These are phyloP conservation scores for Acomys russatus DNA, from an alignment of 2,797 vertebrate genomes.

Conservation along the genomic window DNA sequence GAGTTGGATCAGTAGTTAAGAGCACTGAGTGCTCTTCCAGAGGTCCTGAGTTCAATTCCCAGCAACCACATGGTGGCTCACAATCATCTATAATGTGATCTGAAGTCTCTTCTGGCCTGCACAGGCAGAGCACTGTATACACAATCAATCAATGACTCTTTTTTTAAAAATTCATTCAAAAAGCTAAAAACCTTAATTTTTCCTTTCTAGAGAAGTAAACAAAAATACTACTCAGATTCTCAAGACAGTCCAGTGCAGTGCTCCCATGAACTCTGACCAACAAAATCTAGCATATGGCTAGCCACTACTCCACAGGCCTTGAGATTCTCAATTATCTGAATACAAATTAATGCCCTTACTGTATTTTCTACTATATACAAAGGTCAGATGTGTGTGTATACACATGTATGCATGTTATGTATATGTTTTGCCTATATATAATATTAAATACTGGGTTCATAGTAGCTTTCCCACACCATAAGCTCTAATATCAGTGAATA, in stretches of 20 bases:
- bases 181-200: constrained; percentile 12
- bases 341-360: constrained; percentile 2
- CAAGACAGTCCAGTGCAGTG: background rate
- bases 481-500: constrained; percentile 1
- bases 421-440: background rate
- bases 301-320: background rate
- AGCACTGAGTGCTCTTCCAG: too few relatives aligned
- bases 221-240: background rate
- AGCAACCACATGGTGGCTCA: too few relatives aligned
- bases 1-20: too few relatives aligned
- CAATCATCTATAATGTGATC: too few relatives aligned
- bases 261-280: background rate
- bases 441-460: background rate
- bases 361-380: background rate
- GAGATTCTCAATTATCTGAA: background rate
- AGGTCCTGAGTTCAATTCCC: too few relatives aligned
- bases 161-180: constrained; percentile 1
- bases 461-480: constrained; percentile 1
- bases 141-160: too few relatives aligned
- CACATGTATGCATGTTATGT: background rate
- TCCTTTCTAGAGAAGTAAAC: constrained; percentile 25
- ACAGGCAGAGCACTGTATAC: too few relatives aligned
- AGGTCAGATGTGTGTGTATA: background rate
- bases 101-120: too few relatives aligned
- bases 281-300: background rate